Percentiles rank a stretch among this genome's conserved stretches.
Evolutionary conservation across 2,888 invertebrate genomes (phyloP).

Genomic region (Agrochola litura): DNA sequence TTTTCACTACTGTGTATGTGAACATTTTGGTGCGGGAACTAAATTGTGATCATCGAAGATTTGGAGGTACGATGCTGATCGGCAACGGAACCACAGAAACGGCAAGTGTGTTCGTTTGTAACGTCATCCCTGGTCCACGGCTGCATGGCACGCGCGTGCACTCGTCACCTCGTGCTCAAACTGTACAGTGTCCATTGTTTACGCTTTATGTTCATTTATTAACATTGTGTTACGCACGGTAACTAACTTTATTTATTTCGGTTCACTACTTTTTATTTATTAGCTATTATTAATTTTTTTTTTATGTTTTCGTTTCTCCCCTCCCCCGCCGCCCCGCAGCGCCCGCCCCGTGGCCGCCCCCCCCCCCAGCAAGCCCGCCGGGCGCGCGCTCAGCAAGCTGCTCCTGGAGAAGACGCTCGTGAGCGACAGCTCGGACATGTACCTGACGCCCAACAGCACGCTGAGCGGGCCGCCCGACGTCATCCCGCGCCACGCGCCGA

Average conservation of each 20-base stretch:
- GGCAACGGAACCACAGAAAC: constrained; percentile 10
- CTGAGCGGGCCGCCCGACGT: constrained; percentile 82
- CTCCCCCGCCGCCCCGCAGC: constrained; percentile 71
- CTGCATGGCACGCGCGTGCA: constrained; percentile 52
- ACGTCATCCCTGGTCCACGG: constrained; percentile 4
- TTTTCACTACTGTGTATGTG: constrained; percentile 19
- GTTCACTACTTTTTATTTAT: constrained; percentile 63
- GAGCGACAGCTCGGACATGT: constrained; percentile 79
- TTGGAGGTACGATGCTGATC: background rate
- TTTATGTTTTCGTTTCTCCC: constrained; percentile 71
- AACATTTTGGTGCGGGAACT: constrained; percentile 32
- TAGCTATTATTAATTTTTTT: constrained; percentile 80
- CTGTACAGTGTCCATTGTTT: constrained; percentile 67
- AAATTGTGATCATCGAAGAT: constrained; percentile 26
- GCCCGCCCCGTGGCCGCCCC: constrained; percentile 71
- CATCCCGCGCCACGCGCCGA: constrained; percentile 74
- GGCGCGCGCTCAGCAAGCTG: constrained; percentile 78
- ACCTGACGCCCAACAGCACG: constrained; percentile 82
- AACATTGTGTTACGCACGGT: constrained; percentile 75
- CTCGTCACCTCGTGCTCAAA: background rate
- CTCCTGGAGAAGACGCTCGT: constrained; percentile 75
- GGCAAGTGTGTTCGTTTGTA: constrained; percentile 24
- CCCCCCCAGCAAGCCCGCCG: constrained; percentile 74
- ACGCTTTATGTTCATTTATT: constrained; percentile 56
- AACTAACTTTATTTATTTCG: constrained; percentile 75